Conservation (phyloP, 2,113 vertebrate genomes). For the Albula goreensis region DNA sequence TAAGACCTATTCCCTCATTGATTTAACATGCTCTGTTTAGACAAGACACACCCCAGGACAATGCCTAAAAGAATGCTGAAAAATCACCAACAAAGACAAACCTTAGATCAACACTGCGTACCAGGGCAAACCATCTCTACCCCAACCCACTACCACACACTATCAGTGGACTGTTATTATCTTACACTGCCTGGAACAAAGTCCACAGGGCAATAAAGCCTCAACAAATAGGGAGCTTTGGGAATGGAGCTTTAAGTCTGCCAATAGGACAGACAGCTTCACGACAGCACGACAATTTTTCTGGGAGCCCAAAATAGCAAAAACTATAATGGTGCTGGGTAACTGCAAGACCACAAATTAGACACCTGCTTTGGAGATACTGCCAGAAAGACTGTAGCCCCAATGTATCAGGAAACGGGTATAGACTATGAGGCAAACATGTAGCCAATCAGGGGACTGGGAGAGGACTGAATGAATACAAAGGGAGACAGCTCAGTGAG, state of each 20-base stretch:
- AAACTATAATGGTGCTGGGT: background rate
- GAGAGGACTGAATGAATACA: background rate
- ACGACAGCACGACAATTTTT: background rate
- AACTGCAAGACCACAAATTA: background rate
- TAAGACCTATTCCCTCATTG: background rate
- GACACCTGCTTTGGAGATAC: background rate
- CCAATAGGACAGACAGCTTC: background rate
- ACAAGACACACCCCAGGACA: background rate
- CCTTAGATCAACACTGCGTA: conserved; percentile 19
- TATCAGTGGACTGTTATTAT: background rate
- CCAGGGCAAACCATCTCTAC: background rate
- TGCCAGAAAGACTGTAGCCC: background rate
- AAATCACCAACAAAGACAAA: background rate
- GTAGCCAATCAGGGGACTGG: background rate
- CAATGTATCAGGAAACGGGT: background rate
- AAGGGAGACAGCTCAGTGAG: background rate
- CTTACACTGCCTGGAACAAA: background rate
- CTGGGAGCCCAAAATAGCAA: background rate
- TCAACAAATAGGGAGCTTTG: background rate
- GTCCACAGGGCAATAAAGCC: conserved; percentile 20
- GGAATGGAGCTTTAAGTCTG: background rate
- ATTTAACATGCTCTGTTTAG: background rate
- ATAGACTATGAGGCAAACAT: background rate
- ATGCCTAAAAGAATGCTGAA: background rate
- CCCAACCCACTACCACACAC: background rate